A percentile compares a stretch with the other conserved stretches of the same genome.
Conservation (phyloP, 53 echinoderm and acorn worm genomes). For the Actinopyga echinites region DNA sequence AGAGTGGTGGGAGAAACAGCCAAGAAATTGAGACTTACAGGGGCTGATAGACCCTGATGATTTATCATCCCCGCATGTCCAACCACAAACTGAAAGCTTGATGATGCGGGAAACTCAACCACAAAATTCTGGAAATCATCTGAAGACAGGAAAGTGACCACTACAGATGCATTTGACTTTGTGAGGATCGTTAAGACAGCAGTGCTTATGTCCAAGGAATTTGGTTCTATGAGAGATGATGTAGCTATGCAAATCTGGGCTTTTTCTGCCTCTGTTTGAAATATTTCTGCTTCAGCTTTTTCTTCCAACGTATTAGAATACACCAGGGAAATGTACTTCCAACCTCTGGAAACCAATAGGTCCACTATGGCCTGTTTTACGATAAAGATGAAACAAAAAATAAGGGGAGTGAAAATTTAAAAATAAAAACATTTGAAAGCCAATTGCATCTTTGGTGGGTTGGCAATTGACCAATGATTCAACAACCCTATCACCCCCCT, state of each 20-base stretch:
- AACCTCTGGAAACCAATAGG: conserved; percentile 50
- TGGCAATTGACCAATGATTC: no score
- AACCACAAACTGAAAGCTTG: conserved; percentile 17
- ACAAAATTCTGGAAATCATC: not conserved
- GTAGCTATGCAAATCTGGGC: conserved; percentile 58
- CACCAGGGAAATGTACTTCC: conserved; percentile 80
- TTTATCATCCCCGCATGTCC: conserved; percentile 33
- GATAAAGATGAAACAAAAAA: not conserved
- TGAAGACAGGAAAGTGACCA: conserved; percentile 51
- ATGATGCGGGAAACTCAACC: conserved; percentile 7
- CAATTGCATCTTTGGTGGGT: no score
- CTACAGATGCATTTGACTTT: conserved; percentile 25
- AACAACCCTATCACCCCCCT: no score
- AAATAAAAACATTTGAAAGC: no score
- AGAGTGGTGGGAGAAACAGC: not conserved
- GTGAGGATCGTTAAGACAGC: conserved; percentile 23
- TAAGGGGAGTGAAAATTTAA: no score
- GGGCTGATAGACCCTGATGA: conserved; percentile 23
- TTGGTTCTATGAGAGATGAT: not conserved
- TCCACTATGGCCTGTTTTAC: conserved; percentile 51
- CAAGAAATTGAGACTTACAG: not conserved
- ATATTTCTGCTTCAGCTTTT: conserved; percentile 48
- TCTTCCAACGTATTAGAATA: conserved; percentile 66
- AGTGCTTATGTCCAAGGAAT: conserved; percentile 6
- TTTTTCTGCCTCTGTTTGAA: conserved; percentile 49